phyloP scores from a whole-genome alignment of 2,888 invertebrate genomes.

The Drosophila fulvimacula region DNA sequence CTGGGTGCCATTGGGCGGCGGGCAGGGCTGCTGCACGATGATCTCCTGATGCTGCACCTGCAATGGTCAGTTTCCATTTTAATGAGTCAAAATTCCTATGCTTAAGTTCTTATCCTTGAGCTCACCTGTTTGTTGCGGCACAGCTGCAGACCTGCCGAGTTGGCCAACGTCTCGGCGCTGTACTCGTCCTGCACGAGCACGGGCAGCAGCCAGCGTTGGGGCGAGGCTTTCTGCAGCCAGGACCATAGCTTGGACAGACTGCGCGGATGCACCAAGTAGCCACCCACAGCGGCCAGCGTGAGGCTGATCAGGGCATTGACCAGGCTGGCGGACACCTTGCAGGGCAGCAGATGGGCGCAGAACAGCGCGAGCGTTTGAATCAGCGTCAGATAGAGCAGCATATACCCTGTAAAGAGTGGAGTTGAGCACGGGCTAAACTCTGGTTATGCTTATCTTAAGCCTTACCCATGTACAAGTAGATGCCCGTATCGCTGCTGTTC shows the following conservation, averaged over 20 bases:
- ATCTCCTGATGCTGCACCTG: slow-evolving; percentile 94
- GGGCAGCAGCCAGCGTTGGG: slow-evolving; percentile 90
- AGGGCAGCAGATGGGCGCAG: slow-evolving; percentile 88
- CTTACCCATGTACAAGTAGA: slow-evolving; percentile 90
- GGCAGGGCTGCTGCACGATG: slow-evolving; percentile 93
- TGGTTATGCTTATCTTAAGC: fast-evolving
- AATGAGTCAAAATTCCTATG: not conserved
- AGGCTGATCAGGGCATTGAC: slow-evolving; percentile 87
- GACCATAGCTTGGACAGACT: slow-evolving; percentile 88
- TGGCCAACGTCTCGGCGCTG: slow-evolving; percentile 87
- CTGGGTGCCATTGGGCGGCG: slow-evolving; percentile 91
- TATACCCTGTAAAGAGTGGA: slow-evolving; percentile 86
- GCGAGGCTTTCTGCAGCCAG: slow-evolving; percentile 90
- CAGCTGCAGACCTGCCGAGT: slow-evolving; percentile 85
- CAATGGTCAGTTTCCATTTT: not conserved
- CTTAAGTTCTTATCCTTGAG: fast-evolving
- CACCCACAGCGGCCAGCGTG: slow-evolving; percentile 88
- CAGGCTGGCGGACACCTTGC: slow-evolving; percentile 88
- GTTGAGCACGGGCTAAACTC: too few relatives aligned
- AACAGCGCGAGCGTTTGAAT: slow-evolving; percentile 89
- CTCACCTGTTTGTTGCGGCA: slow-evolving; percentile 91
- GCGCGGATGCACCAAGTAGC: slow-evolving; percentile 89
- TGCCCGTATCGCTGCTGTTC: slow-evolving; percentile 88
- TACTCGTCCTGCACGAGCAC: slow-evolving; percentile 89
- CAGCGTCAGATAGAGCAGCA: slow-evolving; percentile 89